phyloP scores from a whole-genome alignment of 1,140 invertebrate genomes.

The Drosophila nigrodunni region DNA sequence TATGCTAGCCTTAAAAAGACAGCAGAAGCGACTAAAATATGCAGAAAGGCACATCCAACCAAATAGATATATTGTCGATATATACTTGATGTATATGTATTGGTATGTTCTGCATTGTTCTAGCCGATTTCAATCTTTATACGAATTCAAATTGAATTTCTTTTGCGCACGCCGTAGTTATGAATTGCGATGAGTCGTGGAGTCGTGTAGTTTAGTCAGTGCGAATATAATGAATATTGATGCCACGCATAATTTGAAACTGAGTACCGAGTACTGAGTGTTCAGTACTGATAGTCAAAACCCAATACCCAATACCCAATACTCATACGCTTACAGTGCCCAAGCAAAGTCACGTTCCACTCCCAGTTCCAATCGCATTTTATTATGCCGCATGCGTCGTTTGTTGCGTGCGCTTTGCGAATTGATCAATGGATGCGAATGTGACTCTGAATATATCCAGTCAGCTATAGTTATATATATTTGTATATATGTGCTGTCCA shows the following conservation, averaged over 20 bases:
- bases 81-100: conserved; percentile 2
- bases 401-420: conserved; percentile 61
- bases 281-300: background rate
- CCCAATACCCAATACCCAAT: background rate
- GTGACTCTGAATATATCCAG: background rate
- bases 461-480: conserved; percentile 7
- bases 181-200: conserved; percentile 43
- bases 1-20: conserved; percentile 70
- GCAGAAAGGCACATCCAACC: background rate
- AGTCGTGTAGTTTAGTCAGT: background rate
- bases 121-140: background rate
- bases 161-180: conserved; percentile 53
- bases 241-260: conserved; percentile 68
- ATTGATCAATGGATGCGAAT: conserved; percentile 68
- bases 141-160: conserved; percentile 40
- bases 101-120: conserved; percentile 19
- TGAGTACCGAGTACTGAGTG: conserved; percentile 11
- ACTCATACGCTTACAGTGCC: conserved; percentile 42
- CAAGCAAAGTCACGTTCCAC: conserved; percentile 69
- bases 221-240: conserved; percentile 65
- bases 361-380: conserved; percentile 29
- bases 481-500: conserved; percentile 7
- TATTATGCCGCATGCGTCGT: conserved; percentile 62
- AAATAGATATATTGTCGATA: background rate
- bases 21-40: conserved; percentile 29